Base-by-base conservation (phyloP, 1,140 invertebrate species). In the Panonychus citri region DNA sequence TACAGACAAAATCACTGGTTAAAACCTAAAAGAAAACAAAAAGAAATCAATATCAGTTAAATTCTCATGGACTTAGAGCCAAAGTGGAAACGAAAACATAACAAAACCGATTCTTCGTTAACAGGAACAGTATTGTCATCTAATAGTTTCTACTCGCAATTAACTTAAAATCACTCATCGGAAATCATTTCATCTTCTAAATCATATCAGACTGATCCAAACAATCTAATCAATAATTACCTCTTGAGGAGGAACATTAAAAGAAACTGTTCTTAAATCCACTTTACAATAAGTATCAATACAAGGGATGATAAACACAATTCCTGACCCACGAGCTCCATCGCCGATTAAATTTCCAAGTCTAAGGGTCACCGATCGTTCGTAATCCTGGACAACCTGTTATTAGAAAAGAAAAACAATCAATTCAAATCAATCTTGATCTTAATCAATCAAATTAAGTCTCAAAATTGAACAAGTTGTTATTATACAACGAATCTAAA, bases 1-100 rank as follows among this genome's bases (percentile, higher is more conserved):
- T 85, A 0, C 86, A 93, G 1, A 93, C 87, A 1, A 83, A 86
- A 68, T 94, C 88, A 71, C 85, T 83, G 2, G 85, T 74, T 57
- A 78, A 64, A 56, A 77, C 73, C 72, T 75, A 15, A 39, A 49
- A 50, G 7, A 37, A 56, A 2, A 26, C 26, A 28, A 3, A 15
- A n/a, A 13, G n/a, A 50, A 46, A 50, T 24, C 4, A 50, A 30
- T 24, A 37, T 46, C n/a, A 46, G n/a, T 46, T 46, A 3, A n/a
- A 8, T 46, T 46, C 15, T 46, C 43, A 46, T 19, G n/a, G 19
- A 46, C 10, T 46, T 46, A 24, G 10, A 19, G n/a, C 21, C 10
- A 48, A 8, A n/a, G n/a, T 17, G 7, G 30, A 37, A 24, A 21
- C n/a, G n/a, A n/a, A n/a, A n/a, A n/a, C n/a, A n/a, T n/a, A n/a